Conservation (phyloP, 2,113 vertebrate genomes). For the Lanius ludovicianus region DNA sequence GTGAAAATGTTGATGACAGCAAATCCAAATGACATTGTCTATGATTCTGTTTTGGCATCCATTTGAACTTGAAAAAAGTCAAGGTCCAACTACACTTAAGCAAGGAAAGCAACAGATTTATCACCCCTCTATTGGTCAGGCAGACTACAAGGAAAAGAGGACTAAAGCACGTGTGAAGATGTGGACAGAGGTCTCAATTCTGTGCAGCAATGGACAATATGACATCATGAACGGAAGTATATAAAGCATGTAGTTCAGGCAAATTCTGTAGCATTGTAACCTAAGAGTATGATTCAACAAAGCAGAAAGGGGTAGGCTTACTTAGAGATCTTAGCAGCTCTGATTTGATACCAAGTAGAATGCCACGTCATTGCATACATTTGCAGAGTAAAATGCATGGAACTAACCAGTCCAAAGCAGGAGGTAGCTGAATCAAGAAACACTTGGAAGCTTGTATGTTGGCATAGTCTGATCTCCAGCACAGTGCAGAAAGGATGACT, state of each 20-base stretch:
- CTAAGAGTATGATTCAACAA: neutral
- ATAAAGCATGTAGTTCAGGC: neutral
- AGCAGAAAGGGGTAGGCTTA: neutral
- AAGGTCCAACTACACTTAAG: neutral
- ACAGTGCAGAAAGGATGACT: neutral
- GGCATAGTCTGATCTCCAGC: neutral
- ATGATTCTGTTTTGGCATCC: neutral
- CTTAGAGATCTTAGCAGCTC: neutral
- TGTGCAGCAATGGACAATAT: neutral
- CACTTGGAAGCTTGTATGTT: neutral
- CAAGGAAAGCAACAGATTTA: neutral
- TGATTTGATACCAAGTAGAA: neutral
- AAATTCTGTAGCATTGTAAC: neutral
- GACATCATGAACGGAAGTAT: neutral
- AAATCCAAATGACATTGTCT: neutral
- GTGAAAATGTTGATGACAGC: neutral
- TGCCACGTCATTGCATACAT: neutral
- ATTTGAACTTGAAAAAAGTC: neutral
- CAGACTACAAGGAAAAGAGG: neutral
- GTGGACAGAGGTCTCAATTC: neutral
- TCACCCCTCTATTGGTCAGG: neutral
- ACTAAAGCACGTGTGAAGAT: neutral
- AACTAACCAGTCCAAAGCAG: neutral
- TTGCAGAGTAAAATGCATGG: neutral
- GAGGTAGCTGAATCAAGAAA: neutral